Evolutionary conservation across 2,113 vertebrate species (phyloP).

Genomic region (Elaphurus davidianus): DNA sequence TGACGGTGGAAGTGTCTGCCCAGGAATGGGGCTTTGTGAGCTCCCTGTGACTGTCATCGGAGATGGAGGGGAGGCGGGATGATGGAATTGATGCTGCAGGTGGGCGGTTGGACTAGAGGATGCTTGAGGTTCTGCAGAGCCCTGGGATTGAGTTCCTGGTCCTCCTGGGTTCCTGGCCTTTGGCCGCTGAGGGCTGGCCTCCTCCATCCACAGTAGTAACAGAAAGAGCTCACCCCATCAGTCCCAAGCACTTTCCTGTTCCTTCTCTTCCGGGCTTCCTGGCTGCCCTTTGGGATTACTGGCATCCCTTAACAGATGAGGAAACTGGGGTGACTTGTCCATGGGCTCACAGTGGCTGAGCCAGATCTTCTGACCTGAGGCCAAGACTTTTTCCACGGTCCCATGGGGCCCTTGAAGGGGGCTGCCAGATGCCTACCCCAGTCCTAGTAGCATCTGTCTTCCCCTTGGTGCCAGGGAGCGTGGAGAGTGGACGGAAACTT

Average conservation of each 20-base stretch:
- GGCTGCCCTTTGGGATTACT: not conserved
- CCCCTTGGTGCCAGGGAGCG: slow-evolving; percentile 85
- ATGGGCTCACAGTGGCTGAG: not conserved
- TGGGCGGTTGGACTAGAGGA: not conserved
- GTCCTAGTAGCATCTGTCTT: not conserved
- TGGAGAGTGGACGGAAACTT: slow-evolving; percentile 90
- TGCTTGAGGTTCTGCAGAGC: not conserved
- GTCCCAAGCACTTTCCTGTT: not conserved
- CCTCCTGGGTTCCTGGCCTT: not conserved
- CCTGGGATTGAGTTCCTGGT: not conserved
- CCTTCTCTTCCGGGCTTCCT: not conserved
- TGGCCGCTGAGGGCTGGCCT: not conserved
- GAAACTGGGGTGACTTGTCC: not conserved
- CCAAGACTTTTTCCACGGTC: too few relatives aligned
- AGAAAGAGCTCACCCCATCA: not conserved
- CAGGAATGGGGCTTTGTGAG: not conserved
- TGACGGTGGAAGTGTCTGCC: not conserved
- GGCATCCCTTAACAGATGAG: not conserved
- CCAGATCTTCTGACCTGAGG: not conserved
- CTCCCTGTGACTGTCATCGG: not conserved
- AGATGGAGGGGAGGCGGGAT: not conserved
- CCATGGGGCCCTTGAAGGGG: not conserved
- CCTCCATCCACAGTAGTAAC: too few relatives aligned
- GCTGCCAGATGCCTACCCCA: not conserved
- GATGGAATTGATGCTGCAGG: not conserved